A percentile compares a stretch with the other conserved stretches of the same genome.
phyloP scores from a whole-genome alignment of 2,113 vertebrate genomes.

The Blennius ocellaris region DNA sequence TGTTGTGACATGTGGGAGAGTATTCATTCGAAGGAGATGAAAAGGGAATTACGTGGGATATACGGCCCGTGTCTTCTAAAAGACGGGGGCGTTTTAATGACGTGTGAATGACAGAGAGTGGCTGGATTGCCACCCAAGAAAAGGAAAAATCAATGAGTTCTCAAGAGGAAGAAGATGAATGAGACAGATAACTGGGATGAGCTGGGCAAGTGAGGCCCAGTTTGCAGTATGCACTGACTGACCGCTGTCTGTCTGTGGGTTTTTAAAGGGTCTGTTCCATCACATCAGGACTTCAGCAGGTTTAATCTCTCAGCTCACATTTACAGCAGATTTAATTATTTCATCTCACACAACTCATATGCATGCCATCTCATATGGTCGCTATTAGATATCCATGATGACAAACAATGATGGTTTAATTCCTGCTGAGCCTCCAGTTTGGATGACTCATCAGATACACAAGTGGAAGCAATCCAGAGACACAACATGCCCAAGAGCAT shows the following conservation, averaged over 20 bases:
- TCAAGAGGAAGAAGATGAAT: constrained; percentile 37
- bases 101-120: constrained; percentile 6
- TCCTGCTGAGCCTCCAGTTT: background rate
- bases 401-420: constrained; percentile 23
- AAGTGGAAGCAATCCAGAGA: constrained; percentile 20
- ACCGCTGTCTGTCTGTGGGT: background rate
- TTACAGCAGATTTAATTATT: constrained; percentile 9
- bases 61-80: background rate
- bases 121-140: constrained; percentile 1
- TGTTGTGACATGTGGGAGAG: constrained; percentile 8
- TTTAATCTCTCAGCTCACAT: constrained; percentile 24
- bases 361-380: constrained; percentile 11
- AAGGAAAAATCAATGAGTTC: constrained; percentile 5
- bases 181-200: constrained; percentile 1
- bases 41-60: constrained; percentile 15
- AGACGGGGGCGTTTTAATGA: constrained; percentile 32
- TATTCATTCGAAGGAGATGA: constrained; percentile 8
- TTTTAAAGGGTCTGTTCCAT: constrained; percentile 24
- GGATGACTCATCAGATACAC: constrained; percentile 53
- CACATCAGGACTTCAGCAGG: constrained; percentile 1
- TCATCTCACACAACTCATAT: constrained; percentile 6
- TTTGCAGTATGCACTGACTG: constrained; percentile 3
- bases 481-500: constrained; percentile 22
- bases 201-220: background rate
- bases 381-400: constrained; percentile 47